Conservation (phyloP, 2,888 invertebrate species). For the Sphinx pinastri region DNA sequence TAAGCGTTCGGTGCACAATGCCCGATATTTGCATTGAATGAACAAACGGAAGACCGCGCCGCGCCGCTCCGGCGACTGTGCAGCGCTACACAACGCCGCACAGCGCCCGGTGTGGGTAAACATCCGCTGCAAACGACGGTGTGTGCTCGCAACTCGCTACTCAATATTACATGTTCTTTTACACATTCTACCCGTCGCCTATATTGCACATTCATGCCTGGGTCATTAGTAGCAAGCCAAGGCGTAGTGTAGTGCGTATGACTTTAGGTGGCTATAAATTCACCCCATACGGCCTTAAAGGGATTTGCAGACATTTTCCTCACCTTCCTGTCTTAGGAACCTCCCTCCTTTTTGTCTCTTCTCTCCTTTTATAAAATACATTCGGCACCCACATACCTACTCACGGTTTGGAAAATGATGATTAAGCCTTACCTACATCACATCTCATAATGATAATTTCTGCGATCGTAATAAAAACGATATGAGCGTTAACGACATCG, state of each 20-base stretch:
- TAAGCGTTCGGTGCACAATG: neutral
- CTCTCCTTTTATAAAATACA: no score
- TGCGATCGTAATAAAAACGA: neutral
- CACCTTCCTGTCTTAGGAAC: no score
- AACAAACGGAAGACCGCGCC: constrained; percentile 3
- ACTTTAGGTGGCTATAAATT: no score
- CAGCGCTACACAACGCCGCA: neutral
- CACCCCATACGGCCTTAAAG: no score
- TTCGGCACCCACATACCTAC: no score
- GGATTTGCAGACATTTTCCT: no score
- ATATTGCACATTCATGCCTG: no score
- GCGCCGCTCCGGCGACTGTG: neutral
- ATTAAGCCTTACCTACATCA: no score
- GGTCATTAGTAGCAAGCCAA: no score
- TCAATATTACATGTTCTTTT: neutral
- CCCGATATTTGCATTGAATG: constrained; percentile 4
- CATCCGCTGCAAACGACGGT: neutral
- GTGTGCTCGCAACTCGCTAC: neutral
- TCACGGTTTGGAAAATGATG: no score
- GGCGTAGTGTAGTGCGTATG: no score
- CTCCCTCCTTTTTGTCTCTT: no score
- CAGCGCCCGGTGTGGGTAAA: neutral
- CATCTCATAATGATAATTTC: neutral
- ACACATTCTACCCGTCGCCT: neutral
- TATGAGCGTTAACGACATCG: neutral